Evolutionary conservation across 2,797 vertebrate genomes (phyloP).

Genomic region (Myiothlypis coronata): DNA sequence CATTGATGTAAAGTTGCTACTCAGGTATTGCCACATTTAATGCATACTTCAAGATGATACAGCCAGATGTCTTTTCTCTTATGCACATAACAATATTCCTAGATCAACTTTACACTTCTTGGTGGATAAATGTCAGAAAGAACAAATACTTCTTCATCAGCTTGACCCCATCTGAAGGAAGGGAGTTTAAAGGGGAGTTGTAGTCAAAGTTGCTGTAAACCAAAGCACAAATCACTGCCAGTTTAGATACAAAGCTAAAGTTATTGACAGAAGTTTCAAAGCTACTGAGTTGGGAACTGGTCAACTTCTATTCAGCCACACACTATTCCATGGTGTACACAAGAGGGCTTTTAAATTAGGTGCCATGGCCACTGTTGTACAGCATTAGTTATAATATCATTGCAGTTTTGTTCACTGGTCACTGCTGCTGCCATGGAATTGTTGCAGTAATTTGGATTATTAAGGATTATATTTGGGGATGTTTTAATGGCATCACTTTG

Average conservation of each 20-base stretch:
- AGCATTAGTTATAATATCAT: neutral
- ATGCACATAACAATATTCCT: neutral
- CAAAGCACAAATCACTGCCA: neutral
- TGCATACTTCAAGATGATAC: neutral
- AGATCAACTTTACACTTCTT: neutral
- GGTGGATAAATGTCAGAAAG: neutral
- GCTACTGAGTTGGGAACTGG: neutral
- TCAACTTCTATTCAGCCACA: neutral
- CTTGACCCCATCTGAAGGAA: neutral
- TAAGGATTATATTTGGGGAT: neutral
- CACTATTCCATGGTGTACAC: neutral
- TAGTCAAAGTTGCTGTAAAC: neutral
- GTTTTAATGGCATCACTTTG: neutral
- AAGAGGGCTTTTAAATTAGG: neutral
- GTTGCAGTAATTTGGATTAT: neutral
- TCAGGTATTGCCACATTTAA: neutral
- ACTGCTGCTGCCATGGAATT: neutral
- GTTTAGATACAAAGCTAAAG: neutral
- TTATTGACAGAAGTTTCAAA: neutral
- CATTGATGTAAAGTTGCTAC: neutral
- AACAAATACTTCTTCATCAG: neutral
- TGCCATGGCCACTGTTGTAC: neutral
- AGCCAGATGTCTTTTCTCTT: neutral
- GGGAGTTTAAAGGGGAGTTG: neutral
- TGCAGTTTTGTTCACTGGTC: neutral